These are phyloP conservation scores for Oxyruncus cristatus DNA, from an alignment of 2,113 vertebrate genomes.

Conservation along the genomic window DNA sequence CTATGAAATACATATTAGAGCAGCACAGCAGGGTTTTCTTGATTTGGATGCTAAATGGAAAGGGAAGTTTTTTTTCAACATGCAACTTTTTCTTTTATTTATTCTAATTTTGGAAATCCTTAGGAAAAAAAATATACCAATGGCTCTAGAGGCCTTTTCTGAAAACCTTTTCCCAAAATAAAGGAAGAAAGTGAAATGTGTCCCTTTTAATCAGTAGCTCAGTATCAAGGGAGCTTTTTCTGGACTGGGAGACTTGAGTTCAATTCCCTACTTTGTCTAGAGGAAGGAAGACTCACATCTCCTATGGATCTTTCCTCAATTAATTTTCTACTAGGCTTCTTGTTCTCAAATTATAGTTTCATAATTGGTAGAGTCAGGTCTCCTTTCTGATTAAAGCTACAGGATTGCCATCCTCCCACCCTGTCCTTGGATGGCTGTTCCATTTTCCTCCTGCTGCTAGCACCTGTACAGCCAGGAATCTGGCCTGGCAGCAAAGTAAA, in stretches of 20 bases:
- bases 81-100: background rate
- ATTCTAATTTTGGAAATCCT: background rate
- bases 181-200: background rate
- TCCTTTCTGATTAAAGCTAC: background rate
- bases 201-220: background rate
- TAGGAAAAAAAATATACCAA: background rate
- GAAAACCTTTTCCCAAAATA: background rate
- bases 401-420: background rate
- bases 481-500: background rate
- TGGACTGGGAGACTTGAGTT: background rate
- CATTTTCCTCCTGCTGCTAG: background rate
- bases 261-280: background rate
- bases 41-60: background rate
- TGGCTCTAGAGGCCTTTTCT: background rate
- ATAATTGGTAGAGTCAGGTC: background rate
- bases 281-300: background rate
- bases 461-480: background rate
- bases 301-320: background rate
- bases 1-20: background rate
- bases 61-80: background rate
- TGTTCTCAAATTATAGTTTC: background rate
- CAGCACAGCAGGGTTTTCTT: background rate
- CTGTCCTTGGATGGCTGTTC: background rate
- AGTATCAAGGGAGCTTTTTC: background rate
- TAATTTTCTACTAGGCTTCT: background rate